Percentiles rank a stretch among this genome's conserved stretches.
phyloP scores from a whole-genome alignment of 2,113 vertebrate genomes.

The Vanacampus margaritifer region DNA sequence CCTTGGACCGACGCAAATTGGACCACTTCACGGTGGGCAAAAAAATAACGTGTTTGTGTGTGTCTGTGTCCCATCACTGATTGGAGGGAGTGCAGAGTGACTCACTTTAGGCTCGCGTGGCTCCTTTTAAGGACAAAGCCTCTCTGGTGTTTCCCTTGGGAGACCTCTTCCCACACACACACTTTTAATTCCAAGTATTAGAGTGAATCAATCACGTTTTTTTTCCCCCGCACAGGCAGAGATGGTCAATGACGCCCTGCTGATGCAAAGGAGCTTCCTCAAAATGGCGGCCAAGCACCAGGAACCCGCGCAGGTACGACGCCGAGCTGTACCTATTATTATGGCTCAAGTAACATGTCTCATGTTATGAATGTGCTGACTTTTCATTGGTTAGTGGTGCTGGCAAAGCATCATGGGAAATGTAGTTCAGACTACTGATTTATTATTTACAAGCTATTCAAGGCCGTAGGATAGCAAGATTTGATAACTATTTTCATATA shows the following conservation, averaged over 20 bases:
- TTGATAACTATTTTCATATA: background rate
- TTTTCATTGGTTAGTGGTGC: background rate
- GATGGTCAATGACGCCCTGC: constrained; percentile 87
- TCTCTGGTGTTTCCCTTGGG: constrained; percentile 57
- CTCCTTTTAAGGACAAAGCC: constrained; percentile 72
- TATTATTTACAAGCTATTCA: background rate
- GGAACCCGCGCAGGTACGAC: constrained; percentile 85
- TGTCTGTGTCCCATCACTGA: constrained; percentile 30
- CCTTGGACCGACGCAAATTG: background rate
- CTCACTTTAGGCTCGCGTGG: constrained; percentile 48
- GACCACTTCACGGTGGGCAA: background rate
- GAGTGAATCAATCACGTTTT: background rate
- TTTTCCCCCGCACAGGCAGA: constrained; percentile 75
- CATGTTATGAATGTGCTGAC: background rate
- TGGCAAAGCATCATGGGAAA: constrained; percentile 1
- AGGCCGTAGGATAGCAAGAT: background rate
- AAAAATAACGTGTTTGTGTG: background rate
- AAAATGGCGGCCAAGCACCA: constrained; percentile 84
- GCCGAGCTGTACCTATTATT: background rate
- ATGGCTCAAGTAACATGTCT: background rate
- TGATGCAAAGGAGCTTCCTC: constrained; percentile 84
- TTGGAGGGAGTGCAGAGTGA: constrained; percentile 5
- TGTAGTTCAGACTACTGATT: background rate
- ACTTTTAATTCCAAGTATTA: background rate
- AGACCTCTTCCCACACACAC: constrained; percentile 27